A percentile compares a stretch with the other conserved stretches of the same genome.
Evolutionary conservation across 2,888 invertebrate genomes (phyloP).

Genomic region (Griposia aprilina): DNA sequence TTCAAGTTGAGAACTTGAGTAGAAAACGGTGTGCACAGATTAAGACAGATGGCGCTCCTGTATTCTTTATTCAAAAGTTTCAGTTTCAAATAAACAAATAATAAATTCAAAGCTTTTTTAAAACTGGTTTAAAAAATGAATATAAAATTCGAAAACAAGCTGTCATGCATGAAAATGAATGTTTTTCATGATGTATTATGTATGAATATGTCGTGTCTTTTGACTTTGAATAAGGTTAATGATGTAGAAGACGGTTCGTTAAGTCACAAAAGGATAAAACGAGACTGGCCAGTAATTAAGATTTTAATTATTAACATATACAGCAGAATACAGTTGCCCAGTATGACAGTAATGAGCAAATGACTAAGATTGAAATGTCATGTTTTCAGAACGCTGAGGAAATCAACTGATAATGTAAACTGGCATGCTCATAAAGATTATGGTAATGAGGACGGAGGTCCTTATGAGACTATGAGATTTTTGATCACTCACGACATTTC

Average conservation of each 20-base stretch:
- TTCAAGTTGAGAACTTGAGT: conserved; percentile 34
- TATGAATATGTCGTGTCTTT: conserved; percentile 25
- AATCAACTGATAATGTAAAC: background rate
- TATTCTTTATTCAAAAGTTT: conserved; percentile 7
- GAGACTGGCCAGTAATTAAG: conserved; percentile 54
- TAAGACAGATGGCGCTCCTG: conserved; percentile 45
- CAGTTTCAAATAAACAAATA: background rate
- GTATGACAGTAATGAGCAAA: conserved; percentile 8
- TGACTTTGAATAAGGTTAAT: conserved; percentile 65
- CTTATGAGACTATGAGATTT: background rate
- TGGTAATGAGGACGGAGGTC: background rate
- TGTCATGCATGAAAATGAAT: background rate
- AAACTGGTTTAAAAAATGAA: background rate
- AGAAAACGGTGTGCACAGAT: background rate
- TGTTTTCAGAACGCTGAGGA: conserved; percentile 3
- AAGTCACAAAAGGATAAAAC: conserved; percentile 59
- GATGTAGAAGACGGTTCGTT: conserved; percentile 64
- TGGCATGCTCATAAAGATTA: background rate
- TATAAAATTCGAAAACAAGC: background rate
- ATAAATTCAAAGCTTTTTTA: background rate
- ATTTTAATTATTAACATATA: conserved; percentile 54
- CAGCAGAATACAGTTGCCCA: conserved; percentile 10
- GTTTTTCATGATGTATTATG: background rate
- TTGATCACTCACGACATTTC: background rate
- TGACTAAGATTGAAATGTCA: conserved; percentile 14